phyloP scores from a whole-genome alignment of 2,888 invertebrate species.

The Meteorus colon region DNA sequence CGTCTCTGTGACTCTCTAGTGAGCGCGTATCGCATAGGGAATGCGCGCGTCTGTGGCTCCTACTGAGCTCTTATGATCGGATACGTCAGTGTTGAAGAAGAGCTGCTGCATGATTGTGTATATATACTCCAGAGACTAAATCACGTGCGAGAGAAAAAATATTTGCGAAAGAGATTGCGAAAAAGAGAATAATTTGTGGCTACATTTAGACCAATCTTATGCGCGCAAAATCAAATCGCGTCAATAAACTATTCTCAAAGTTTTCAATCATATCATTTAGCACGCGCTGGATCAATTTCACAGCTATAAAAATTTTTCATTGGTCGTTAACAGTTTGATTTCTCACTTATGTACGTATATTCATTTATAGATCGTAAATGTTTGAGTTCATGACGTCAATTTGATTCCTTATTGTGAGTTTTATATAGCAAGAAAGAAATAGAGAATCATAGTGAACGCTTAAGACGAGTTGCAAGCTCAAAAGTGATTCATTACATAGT shows the following conservation, averaged over 20 bases:
- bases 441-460: conserved; percentile 32
- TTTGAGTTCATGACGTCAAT: conserved; percentile 16
- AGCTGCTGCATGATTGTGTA: conserved; percentile 42
- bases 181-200: not conserved
- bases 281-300: conserved; percentile 22
- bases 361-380: conserved; percentile 17
- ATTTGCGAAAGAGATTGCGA: not conserved
- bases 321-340: not conserved
- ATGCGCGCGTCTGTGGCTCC: conserved; percentile 23
- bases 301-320: conserved; percentile 11
- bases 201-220: conserved; percentile 1
- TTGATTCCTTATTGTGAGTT: conserved; percentile 6
- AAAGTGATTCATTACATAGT: conserved; percentile 45
- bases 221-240: conserved; percentile 9
- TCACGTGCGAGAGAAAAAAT: conserved; percentile 17
- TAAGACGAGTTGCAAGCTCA: conserved; percentile 27
- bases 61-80: conserved; percentile 9
- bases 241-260: conserved; percentile 28
- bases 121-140: conserved; percentile 36
- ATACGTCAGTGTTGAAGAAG: conserved; percentile 46
- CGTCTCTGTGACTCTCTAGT: conserved; percentile 29
- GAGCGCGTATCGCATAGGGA: conserved; percentile 47
- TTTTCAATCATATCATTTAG: conserved; percentile 11
- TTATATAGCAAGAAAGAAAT: conserved; percentile 5
- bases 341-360: not conserved